Base-by-base conservation (phyloP, 1,140 invertebrate species). In the Cydia strobilella region DNA sequence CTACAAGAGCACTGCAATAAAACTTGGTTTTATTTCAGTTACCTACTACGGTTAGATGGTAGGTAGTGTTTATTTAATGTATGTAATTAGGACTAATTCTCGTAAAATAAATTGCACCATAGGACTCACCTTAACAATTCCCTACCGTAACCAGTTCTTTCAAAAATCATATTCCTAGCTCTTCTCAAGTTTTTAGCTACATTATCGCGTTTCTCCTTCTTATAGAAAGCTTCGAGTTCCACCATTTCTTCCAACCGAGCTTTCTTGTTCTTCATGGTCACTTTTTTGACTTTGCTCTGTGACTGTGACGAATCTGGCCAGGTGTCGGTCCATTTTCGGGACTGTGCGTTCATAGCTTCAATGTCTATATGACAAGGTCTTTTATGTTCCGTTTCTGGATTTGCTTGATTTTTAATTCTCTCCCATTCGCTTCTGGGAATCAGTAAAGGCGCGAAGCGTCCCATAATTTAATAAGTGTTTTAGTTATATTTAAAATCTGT, bases 291-390 rank as follows among this genome's bases (percentile, higher is more conserved):
- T 20, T 79, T 77, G 18, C 85, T 81, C 84, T 86, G 63, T n/a
- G 82, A 73, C 84, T 86, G 63, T n/a, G 82, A 73, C 5, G 82
- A 82, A 71, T 86, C 84, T 12, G 86, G 84, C 86, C 88, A 87
- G 35, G 75, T 79, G 63, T 82, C 79, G 18, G 83, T 84, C 87
- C 86, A 90, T 42, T 82, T 79, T 74, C 86, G 84, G 2, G 84
- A 89, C 18, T 82, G 77, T 74, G 89, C 82, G 4, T 79, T 84
- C 65, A 90, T 69, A n/a, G 79, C 71, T 66, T 86, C 76, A 0
- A 86, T 48, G 73, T 86, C 77, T 54, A 82, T 78, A 27, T 77
- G 77, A 9, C 79, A 63, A 25, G 74, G 23, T 54, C 75, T 59
- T 75, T 78, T 59, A 35, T 72, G 39, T 27, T 63, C n/a, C 2